Evolutionary conservation across 2,797 vertebrate genomes (phyloP).

Genomic region (Mormyrops attenuatus): DNA sequence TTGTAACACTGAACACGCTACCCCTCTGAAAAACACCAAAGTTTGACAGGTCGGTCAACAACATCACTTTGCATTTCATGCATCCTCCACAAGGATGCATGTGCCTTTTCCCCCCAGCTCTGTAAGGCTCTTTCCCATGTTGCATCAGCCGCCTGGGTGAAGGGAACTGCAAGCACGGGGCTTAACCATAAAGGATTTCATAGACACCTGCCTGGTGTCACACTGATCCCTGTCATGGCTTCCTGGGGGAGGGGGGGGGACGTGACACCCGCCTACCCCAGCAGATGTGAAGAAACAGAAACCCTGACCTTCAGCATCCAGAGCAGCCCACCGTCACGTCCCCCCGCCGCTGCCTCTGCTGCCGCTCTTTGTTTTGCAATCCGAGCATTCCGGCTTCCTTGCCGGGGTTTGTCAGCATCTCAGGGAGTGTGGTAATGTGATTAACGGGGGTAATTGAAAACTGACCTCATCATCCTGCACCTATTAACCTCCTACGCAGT

Average conservation of each 20-base stretch:
- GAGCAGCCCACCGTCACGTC: not conserved
- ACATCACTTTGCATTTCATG: constrained; percentile 52
- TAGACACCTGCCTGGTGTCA: constrained; percentile 62
- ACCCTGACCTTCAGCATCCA: constrained; percentile 3
- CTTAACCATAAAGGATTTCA: constrained; percentile 36
- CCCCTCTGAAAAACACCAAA: not conserved
- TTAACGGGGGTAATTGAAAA: constrained; percentile 52
- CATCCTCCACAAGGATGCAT: constrained; percentile 50
- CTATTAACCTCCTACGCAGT: not conserved
- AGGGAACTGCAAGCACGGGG: constrained; percentile 33
- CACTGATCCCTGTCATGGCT: constrained; percentile 40
- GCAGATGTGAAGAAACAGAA: constrained; percentile 42
- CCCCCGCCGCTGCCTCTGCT: not conserved
- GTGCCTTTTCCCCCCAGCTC: constrained; percentile 39
- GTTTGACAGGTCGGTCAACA: constrained; percentile 36
- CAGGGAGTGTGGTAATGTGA: constrained; percentile 48
- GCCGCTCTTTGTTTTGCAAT: constrained; percentile 2
- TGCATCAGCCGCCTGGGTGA: constrained; percentile 53
- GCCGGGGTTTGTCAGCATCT: constrained; percentile 44
- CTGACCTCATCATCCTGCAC: constrained; percentile 31
- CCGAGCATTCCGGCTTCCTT: not conserved
- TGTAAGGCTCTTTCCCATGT: constrained; percentile 44
- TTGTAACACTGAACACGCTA: not conserved
- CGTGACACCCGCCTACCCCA: constrained; percentile 26
- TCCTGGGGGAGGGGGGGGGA: constrained; percentile 6